Evolutionary conservation across 1,140 invertebrate species (phyloP).

Genomic region (Cotesia chilonis): DNA sequence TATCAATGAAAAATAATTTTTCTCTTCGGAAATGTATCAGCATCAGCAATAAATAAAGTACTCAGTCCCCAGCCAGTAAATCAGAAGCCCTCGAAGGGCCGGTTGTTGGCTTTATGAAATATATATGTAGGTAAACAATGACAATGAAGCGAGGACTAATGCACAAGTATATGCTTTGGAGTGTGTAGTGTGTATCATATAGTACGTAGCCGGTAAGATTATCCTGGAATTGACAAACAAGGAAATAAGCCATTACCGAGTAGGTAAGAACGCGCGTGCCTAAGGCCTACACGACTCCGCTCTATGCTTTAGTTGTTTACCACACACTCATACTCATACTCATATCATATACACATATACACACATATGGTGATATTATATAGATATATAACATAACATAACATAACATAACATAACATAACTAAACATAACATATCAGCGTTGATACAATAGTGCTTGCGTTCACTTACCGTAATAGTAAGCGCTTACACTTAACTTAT

Average conservation of each 20-base stretch:
- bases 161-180: background rate
- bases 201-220: slow-evolving; percentile 17
- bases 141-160: slow-evolving; percentile 31
- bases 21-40: no score
- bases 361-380: background rate
- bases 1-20: no score
- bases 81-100: background rate
- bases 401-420: no score
- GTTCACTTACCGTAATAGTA: background rate
- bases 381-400: no score
- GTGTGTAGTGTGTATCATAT: no score
- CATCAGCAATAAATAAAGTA: background rate
- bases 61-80: background rate
- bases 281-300: slow-evolving; percentile 22
- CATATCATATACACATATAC: background rate
- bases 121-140: slow-evolving; percentile 44
- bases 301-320: no score
- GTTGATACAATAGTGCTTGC: no score
- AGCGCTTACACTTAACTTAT: slow-evolving; percentile 1
- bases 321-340: background rate
- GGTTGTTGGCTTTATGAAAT: slow-evolving; percentile 36
- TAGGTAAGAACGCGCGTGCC: slow-evolving; percentile 38
- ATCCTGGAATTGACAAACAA: slow-evolving; percentile 48
- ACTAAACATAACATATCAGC: no score
- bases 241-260: slow-evolving; percentile 46